Conservation (phyloP, 2,797 vertebrate genomes). For the Podarcis siculus region DNA sequence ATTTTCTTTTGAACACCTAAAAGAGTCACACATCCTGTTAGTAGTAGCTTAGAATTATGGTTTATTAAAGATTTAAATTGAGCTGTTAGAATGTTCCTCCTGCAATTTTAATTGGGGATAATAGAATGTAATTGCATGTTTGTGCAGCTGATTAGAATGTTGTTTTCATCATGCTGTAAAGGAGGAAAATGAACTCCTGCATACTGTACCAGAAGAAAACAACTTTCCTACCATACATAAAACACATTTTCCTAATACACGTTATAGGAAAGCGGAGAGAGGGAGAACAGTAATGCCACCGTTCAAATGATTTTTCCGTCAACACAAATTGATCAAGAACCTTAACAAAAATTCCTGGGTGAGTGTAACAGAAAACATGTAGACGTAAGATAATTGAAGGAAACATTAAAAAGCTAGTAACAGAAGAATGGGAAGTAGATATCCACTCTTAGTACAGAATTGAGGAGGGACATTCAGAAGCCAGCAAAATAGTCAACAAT, state of each 20-base stretch:
- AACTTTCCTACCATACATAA: background rate
- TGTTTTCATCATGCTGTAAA: slow-evolving; percentile 38
- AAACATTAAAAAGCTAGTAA: background rate
- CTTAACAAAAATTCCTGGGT: background rate
- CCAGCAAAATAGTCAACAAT: background rate
- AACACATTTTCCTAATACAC: background rate
- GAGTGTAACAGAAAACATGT: background rate
- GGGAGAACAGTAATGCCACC: background rate
- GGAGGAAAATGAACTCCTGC: background rate
- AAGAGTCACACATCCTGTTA: slow-evolving; percentile 18
- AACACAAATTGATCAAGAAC: background rate
- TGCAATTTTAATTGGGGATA: slow-evolving; percentile 43
- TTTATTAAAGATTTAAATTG: slow-evolving; percentile 46
- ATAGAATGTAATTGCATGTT: slow-evolving; percentile 49
- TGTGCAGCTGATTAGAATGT: slow-evolving; percentile 45
- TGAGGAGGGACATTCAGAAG: background rate
- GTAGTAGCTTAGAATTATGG: slow-evolving; percentile 33
- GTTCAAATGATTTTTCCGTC: background rate
- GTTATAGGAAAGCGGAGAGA: background rate
- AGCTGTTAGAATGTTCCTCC: slow-evolving; percentile 39
- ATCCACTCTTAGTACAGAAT: background rate
- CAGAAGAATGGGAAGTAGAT: background rate
- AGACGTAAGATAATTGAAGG: background rate
- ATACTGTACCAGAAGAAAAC: background rate
- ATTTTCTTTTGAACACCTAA: background rate